These are phyloP conservation scores for Ctenosaura bakeri DNA, from an alignment of 2,797 vertebrate species.

Conservation along the genomic window DNA sequence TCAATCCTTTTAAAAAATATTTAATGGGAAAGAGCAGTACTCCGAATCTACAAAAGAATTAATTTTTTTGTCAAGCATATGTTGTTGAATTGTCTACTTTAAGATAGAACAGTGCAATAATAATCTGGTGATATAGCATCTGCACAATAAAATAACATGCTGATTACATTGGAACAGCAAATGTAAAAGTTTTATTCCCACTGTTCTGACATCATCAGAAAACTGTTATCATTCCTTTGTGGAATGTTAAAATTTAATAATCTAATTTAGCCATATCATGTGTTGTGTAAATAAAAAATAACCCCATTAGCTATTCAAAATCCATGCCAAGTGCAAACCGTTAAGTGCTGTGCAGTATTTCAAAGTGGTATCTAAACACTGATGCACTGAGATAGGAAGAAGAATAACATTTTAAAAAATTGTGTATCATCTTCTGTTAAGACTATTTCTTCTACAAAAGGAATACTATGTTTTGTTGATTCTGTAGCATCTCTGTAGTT, in stretches of 20 bases:
- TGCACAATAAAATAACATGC: conserved; percentile 74
- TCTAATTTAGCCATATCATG: conserved; percentile 75
- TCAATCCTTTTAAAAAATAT: conserved; percentile 65
- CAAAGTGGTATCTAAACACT: conserved; percentile 47
- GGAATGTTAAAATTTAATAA: conserved; percentile 77
- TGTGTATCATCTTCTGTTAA: conserved; percentile 2
- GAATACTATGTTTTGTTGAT: conserved; percentile 13
- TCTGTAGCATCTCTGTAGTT: conserved; percentile 26
- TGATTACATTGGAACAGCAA: conserved; percentile 70
- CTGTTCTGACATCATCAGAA: conserved; percentile 70
- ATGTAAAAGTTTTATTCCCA: conserved; percentile 56
- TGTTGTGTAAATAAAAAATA: conserved; percentile 77
- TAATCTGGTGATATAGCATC: conserved; percentile 71
- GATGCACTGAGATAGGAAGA: conserved; percentile 21
- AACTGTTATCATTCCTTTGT: conserved; percentile 67
- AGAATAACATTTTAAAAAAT: conserved; percentile 30
- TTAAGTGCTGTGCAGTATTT: conserved; percentile 43
- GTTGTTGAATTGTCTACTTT: conserved; percentile 69
- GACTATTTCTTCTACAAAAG: background rate
- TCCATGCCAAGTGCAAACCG: conserved; percentile 57
- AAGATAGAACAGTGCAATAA: conserved; percentile 66
- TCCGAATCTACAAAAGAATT: conserved; percentile 55
- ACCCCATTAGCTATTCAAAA: conserved; percentile 65
- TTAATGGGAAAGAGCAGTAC: conserved; percentile 58
- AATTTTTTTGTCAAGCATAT: conserved; percentile 71